Base-by-base conservation (phyloP, 2,113 vertebrate species). In the Oreochromis spilurus region DNA sequence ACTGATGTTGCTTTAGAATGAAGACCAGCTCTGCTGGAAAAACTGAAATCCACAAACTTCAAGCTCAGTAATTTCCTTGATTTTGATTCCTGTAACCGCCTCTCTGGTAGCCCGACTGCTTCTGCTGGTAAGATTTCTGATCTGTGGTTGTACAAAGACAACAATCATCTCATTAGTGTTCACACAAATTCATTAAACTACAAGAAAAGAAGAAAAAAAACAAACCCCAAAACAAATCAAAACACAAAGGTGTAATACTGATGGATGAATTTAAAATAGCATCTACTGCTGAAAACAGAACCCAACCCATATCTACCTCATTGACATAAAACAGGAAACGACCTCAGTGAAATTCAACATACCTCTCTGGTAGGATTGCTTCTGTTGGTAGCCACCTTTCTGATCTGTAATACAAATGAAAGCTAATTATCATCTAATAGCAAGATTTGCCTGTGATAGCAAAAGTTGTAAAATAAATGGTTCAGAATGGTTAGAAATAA, bases 301-400 rank as follows among this genome's bases (percentile, higher is more conserved):
- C 11, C 11, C 40, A 40, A 38, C 36, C 36, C 36, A 38, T 9
- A 38, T 38, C 36, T 38, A 40, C 10, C 11, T 40, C 11, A 12
- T 36, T 67, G 57, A 50, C 14, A 21, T 4, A 5, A 57, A 57
- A 57, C 24, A 26, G 54, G 21, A 57, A 57, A 57, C 2, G 1
- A 26, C 24, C 24, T 26, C 13, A 67, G 16, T 34, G 19, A 24
- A 54, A 13, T 1, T 26, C 3, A 11, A 87, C 77, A 5, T 90
- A 94, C 93, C 94, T 93, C 94, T 92, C 72, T 95, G 91, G 88
- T 95, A 96, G 3, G 93, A 90, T 26, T 97, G 95, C 2, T 97
- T 97, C 90, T 97, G 97, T 52, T 97, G 97, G 85, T 97, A 97
- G 48, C 96, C 96, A 1, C 97, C 97, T 87, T 97, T 97, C 89